These are phyloP conservation scores for Eurytoma adleriae DNA, from an alignment of 2,888 invertebrate species.

Conservation along the genomic window DNA sequence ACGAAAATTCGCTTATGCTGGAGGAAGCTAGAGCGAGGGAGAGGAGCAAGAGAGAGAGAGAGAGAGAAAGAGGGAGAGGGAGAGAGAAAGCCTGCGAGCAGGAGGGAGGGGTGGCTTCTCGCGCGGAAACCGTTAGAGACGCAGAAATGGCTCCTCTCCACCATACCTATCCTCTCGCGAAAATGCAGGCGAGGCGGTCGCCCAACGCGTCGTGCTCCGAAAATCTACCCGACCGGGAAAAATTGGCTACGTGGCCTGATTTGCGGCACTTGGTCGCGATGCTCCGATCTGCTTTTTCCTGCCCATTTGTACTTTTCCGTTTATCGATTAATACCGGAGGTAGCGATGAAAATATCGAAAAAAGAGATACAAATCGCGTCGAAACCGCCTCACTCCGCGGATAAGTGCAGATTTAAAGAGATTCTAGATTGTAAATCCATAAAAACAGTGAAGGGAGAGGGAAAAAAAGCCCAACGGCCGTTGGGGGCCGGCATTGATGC, in stretches of 20 bases:
- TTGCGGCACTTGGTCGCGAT: no score
- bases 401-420: no score
- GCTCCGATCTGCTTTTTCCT: background rate
- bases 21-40: conserved; percentile 6
- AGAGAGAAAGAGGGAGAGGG: conserved; percentile 1
- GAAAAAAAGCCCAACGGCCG: background rate
- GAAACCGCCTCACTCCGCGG: no score
- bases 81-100: conserved; percentile 1
- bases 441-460: no score
- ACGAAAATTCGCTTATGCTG: conserved; percentile 1
- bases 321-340: no score
- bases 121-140: conserved; percentile 59
- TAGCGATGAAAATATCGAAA: no score
- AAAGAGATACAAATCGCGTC: no score
- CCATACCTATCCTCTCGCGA: conserved; percentile 8
- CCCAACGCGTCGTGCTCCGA: background rate
- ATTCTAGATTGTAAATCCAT: no score
- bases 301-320: background rate
- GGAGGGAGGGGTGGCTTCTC: conserved; percentile 58
- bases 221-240: background rate
- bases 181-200: conserved; percentile 14
- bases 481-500: background rate
- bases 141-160: conserved; percentile 56
- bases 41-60: background rate
- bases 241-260: no score